Conservation (phyloP, 2,888 invertebrate genomes). For the Mesorhabditis spiculigera region DNA sequence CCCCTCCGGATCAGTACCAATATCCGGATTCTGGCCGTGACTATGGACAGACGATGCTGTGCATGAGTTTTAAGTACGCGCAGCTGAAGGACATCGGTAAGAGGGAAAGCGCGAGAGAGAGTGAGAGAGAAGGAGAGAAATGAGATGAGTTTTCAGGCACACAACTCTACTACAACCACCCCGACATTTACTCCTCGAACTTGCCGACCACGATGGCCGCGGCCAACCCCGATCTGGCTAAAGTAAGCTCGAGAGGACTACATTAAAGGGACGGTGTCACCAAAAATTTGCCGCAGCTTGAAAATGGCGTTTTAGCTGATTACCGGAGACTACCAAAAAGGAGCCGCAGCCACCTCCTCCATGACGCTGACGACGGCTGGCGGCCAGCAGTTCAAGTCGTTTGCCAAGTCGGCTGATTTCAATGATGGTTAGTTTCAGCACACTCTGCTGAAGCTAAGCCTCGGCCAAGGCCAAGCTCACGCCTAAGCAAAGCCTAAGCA, state of each 20-base stretch:
- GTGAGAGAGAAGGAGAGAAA: background rate
- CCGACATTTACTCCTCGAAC: conserved; percentile 71
- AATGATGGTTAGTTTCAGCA: too few relatives aligned
- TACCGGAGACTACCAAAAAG: conserved; percentile 36
- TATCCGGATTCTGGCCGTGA: conserved; percentile 74
- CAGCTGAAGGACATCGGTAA: conserved; percentile 73
- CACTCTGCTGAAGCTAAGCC: too few relatives aligned
- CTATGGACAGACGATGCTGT: conserved; percentile 84
- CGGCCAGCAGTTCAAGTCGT: conserved; percentile 72
- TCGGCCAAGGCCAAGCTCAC: too few relatives aligned
- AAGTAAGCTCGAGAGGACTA: conserved; percentile 15
- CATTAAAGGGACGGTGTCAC: background rate
- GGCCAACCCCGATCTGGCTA: conserved; percentile 66
- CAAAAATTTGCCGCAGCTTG: background rate
- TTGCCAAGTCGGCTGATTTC: conserved; percentile 79
- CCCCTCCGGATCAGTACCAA: conserved; percentile 62
- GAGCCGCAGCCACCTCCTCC: conserved; percentile 23
- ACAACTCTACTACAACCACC: conserved; percentile 79
- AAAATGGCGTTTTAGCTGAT: conserved; percentile 20
- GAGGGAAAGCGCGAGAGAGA: conserved; percentile 9
- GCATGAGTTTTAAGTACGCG: conserved; percentile 72
- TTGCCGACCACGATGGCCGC: conserved; percentile 67
- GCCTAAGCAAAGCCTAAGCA: too few relatives aligned
- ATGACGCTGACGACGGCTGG: conserved; percentile 61
- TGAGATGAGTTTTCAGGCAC: conserved; percentile 54